A percentile compares a stretch with the other conserved stretches of the same genome.
Evolutionary conservation across 1,140 invertebrate species (phyloP).

Genomic region (Heliothis subflexa): DNA sequence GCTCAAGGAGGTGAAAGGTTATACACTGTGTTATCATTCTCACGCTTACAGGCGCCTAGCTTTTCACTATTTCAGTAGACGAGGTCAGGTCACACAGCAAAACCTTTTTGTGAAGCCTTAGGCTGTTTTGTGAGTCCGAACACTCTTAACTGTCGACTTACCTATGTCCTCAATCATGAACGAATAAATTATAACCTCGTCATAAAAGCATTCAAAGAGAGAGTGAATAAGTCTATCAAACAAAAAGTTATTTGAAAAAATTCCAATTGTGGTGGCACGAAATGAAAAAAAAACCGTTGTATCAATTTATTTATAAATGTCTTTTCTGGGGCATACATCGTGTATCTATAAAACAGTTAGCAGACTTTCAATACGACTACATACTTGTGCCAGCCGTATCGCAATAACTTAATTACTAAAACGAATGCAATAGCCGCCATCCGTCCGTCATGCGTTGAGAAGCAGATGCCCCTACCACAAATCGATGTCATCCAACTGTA

Average conservation of each 20-base stretch:
- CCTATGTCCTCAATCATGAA: no score
- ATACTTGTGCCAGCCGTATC: conserved; percentile 24
- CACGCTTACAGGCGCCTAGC: conserved; percentile 40
- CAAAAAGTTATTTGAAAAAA: conserved; percentile 34
- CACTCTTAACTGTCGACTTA: no score
- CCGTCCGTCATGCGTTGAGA: conserved; percentile 39
- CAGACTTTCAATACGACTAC: conserved; percentile 27
- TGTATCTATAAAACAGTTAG: neutral
- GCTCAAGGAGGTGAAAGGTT: conserved; percentile 66
- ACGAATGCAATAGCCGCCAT: conserved; percentile 38
- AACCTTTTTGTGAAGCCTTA: no score
- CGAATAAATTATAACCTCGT: no score
- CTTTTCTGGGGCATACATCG: neutral
- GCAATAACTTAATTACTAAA: conserved; percentile 45
- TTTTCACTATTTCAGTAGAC: conserved; percentile 33
- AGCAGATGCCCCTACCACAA: conserved; percentile 34
- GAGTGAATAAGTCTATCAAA: no score
- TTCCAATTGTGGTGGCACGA: neutral
- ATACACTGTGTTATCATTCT: conserved; percentile 56
- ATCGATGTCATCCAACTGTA: neutral
- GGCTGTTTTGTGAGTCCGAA: no score
- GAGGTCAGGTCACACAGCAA: conserved; percentile 16
- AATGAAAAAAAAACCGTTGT: no score
- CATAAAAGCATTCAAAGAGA: no score
- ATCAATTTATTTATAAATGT: no score